Base-by-base conservation (phyloP, 2,888 invertebrate genomes). In the Platypus cylindrus region DNA sequence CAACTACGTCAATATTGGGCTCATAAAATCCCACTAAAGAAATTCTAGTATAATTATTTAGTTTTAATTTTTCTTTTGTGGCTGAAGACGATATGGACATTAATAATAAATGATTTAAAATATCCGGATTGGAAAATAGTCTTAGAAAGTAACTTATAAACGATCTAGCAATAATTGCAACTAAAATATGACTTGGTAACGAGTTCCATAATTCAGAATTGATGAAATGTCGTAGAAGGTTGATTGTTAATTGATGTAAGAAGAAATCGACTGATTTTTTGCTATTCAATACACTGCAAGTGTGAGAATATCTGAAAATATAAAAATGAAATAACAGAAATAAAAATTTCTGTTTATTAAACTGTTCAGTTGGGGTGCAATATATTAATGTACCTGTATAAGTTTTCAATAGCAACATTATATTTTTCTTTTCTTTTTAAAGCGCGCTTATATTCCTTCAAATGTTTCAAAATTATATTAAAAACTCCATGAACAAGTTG, bases 151-250 rank as follows among this genome's bases (percentile, higher is more conserved):
- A 68, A 12, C 53, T 54, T 32, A 71, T 64, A 1, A 78, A 56
- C 46, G 66, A 70, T 49, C 71, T 73, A 0, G 76, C 66, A 30
- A 78, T 46, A 40, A 78, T 70, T 23, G 76, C 66, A 3, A 75
- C 64, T 3, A 78, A 55, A 17, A 75, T 54, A 53, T 73, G 72
- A 1, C 74, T 75, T 29, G 76, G 75, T 8, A 76, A 66, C 0
- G 77, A 77, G 44, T 73, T 76, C 64, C 73, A 73, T 3, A 78
- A 50, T 49, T 78, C 78, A 71, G 75, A 76, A 1, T 74, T 73
- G 2, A 77, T 60, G 17, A 77, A 65, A 48, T 77, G 75, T 46
- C 71, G 68, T 8, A 78, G 53, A 8, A 76, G 54, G 40, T 52
- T 57, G 7, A 68, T 62, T n/a, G 75, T 65, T 15, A 75, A 54